Base-by-base conservation (phyloP, 1,140 invertebrate genomes). In the Druon quercuslanigerum region DNA sequence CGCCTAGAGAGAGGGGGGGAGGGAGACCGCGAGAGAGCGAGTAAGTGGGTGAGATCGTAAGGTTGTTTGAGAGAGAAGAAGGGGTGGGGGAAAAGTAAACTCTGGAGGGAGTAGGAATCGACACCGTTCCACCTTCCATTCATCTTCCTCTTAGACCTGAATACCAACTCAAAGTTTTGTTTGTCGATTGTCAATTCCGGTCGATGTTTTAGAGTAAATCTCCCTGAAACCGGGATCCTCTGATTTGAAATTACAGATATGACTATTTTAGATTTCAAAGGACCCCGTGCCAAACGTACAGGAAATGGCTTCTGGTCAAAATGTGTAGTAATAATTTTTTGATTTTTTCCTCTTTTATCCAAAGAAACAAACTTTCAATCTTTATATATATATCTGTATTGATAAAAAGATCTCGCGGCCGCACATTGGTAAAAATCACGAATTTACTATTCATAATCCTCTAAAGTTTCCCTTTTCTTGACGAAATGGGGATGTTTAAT, bases 91-190 rank as follows among this genome's bases (percentile, higher is more conserved):
- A 66, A 51, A 25, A 50, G 56, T 74, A 66, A 74, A 74, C 54
- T 66, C 57, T 25, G 51, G 20, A 75, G 50, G 14, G 20, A 71
- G 74, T 71, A 50, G 70, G 51, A 71, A 75, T 51, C 50, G 50
- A 71, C 50, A 66, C 19, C 50, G 11, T 57, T 56, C 8, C 54
- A 56, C 16, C 46, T 57, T 56, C n/a, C 54, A 56, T 56, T 56
- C 8, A 56, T 20, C 54, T 57, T 57, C 54, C 7, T 1, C 54
- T 57, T 0, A 1, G 3, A 57, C 19, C 25, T 2, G 8, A 8
- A 57, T 57, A 20, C 19, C 19, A 20, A 57, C 8, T 20, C 54
- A 4, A 57, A 57, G 54, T 57, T 57, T 57, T 57, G 54, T 57
- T 57, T 57, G 19, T 57, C 8, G 54, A 20, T 57, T 20, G 1